Base-by-base conservation (phyloP, 2,113 vertebrate genomes). In the Dipodomys spectabilis region DNA sequence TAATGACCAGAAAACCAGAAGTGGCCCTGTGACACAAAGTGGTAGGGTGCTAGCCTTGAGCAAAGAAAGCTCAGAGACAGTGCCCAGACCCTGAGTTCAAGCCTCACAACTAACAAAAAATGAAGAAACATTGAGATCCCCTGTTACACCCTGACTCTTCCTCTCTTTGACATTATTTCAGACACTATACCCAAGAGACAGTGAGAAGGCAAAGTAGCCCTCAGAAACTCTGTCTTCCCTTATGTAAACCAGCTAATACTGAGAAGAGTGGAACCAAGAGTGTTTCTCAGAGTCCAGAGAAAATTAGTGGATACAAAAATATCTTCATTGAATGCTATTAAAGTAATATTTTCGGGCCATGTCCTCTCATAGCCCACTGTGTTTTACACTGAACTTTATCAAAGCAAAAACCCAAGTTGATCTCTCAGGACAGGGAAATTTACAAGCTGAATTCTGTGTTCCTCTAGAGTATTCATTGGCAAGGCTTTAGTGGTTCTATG, bases 221-320 rank as follows among this genome's bases (percentile, higher is more conserved):
- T 91, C 23, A 62, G 18, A 79, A 91, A 35, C 53, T 16, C n/a
- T 86, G 32, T 45, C 27, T 91, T 71, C 94, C 2, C 4, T 88
- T 84, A 2, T 78, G 11, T 92, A 86, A 78, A 79, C 16, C 39
- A 79, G 35, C 77, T 81, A 68, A 22, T 32, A 82, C 8, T 45
- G 30, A 92, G 35, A 79, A 71, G 7, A 88, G 25, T 0, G 28
- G 35, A 89, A 86, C 44, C 15, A 68, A 80, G 28, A 67, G 25
- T 67, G 32, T 6, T 91, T 93, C 86, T 62, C 22, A 44, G 32
- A 86, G 30, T 79, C 39, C 75, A 82, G 39, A 91, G 27, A 89
- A 95, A 88, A 87, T 73, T 32, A 27, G 10, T 82, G 88, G 32
- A 27, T 91, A 20, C 28, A 73, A 88, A 94, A 95, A 89, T 69